These are phyloP conservation scores for Cosmia pyralina DNA, from an alignment of 2,888 invertebrate species.

Conservation along the genomic window DNA sequence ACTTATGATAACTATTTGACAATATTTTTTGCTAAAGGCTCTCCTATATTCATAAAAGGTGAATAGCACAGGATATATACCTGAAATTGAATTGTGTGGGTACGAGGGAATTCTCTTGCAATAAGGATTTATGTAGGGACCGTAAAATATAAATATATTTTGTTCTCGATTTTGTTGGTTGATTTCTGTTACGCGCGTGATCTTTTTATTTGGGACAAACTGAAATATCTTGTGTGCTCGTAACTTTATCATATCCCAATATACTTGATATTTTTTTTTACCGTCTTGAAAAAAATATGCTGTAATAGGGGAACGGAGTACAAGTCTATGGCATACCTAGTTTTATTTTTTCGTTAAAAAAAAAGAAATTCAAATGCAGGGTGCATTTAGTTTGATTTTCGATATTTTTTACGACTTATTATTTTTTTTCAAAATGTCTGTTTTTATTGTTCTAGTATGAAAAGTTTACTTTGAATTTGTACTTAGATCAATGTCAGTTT, in stretches of 20 bases:
- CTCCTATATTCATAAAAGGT: slow-evolving; percentile 20
- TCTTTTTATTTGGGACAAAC: not conserved
- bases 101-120: slow-evolving; percentile 23
- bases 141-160: slow-evolving; percentile 32
- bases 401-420: too few species aligned
- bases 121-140: slow-evolving; percentile 36
- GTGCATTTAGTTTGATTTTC: too few species aligned
- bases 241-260: not conserved
- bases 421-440: too few species aligned
- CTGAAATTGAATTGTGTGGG: slow-evolving; percentile 51
- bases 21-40: slow-evolving; percentile 16
- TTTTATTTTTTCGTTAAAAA: too few species aligned
- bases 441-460: too few species aligned
- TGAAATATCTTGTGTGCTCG: not conserved
- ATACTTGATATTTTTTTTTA: too few species aligned
- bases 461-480: too few species aligned
- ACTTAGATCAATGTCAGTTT: too few species aligned
- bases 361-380: too few species aligned
- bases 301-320: too few species aligned
- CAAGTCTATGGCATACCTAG: too few species aligned
- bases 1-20: slow-evolving; percentile 22
- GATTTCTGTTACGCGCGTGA: not conserved
- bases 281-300: too few species aligned
- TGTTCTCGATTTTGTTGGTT: slow-evolving; percentile 12
- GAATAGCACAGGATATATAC: slow-evolving; percentile 12